phyloP scores from a whole-genome alignment of 2,113 vertebrate genomes.

The Condylura cristata region DNA sequence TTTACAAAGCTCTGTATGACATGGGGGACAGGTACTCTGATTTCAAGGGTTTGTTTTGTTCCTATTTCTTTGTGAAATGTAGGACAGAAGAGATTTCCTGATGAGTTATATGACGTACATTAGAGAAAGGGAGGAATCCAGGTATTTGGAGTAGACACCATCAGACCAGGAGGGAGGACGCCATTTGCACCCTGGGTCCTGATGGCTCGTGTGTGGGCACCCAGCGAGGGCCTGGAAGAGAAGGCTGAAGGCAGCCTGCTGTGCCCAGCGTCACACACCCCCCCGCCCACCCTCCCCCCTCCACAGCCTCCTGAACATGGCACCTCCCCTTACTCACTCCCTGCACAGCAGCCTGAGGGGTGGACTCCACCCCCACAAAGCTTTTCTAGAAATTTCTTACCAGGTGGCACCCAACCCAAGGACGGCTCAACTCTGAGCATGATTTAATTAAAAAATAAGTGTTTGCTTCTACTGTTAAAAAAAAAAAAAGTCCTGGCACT shows the following conservation, averaged over 20 bases:
- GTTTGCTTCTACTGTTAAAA: not conserved
- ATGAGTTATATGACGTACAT: accelerated
- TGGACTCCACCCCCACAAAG: accelerated
- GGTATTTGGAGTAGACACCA: accelerated
- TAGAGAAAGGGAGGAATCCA: not conserved
- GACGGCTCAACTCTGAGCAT: not conserved
- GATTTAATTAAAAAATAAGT: not conserved
- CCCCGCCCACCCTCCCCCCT: accelerated
- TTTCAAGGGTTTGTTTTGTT: not conserved
- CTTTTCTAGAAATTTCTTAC: not conserved
- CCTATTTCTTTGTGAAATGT: not conserved
- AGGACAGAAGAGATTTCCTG: not conserved
- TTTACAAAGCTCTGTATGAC: no score
- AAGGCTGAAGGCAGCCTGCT: accelerated
- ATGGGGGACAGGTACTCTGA: no score
- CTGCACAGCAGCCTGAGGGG: no score
- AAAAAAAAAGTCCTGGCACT: not conserved
- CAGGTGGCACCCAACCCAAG: accelerated
- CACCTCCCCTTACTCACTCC: no score
- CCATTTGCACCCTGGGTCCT: not conserved
- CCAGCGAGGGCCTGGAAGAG: not conserved
- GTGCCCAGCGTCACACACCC: accelerated
- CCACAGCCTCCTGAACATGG: not conserved
- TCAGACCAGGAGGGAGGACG: not conserved
- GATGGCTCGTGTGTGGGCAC: not conserved